Evolutionary conservation across 2,113 vertebrate species (phyloP).

Genomic region (Boleophthalmus pectinirostris): DNA sequence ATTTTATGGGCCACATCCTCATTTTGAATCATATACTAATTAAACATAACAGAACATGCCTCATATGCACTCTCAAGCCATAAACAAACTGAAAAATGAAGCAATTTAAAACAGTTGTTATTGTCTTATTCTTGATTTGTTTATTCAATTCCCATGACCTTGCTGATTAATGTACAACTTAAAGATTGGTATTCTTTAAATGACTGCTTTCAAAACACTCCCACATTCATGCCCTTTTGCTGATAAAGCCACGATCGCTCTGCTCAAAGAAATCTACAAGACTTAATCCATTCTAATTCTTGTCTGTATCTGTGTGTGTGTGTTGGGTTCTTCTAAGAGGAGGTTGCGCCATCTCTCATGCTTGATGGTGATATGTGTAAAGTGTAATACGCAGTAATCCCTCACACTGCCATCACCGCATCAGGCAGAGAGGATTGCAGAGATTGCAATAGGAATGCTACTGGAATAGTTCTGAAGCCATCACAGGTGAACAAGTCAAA

Average conservation of each 20-base stretch:
- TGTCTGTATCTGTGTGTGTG: slow-evolving; percentile 15
- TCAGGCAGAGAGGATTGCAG: slow-evolving; percentile 19
- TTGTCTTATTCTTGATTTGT: too few relatives aligned
- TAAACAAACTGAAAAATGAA: too few relatives aligned
- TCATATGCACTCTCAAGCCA: not conserved
- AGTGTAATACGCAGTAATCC: slow-evolving; percentile 54
- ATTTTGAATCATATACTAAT: not conserved
- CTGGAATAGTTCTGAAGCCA: slow-evolving; percentile 36
- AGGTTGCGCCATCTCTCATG: slow-evolving; percentile 31
- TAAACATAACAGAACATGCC: not conserved
- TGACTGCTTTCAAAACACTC: slow-evolving; percentile 1
- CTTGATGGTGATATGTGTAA: slow-evolving; percentile 43
- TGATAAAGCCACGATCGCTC: slow-evolving; percentile 14
- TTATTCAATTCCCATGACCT: too few relatives aligned
- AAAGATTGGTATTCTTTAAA: slow-evolving; percentile 15
- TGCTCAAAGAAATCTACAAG: slow-evolving; percentile 27
- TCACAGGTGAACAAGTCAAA: slow-evolving; percentile 34
- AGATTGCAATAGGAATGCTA: slow-evolving; percentile 40
- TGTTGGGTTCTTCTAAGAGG: slow-evolving; percentile 28
- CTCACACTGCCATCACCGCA: slow-evolving; percentile 20
- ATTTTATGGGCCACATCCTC: not conserved
- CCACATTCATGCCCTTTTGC: slow-evolving; percentile 18
- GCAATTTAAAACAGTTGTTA: too few relatives aligned
- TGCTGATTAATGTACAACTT: not conserved
- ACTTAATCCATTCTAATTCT: slow-evolving; percentile 46